A percentile compares a stretch with the other conserved stretches of the same genome.
These are phyloP conservation scores for Axinella damicornis DNA, from an alignment of 37 sponge, comb jelly and placozoan species.

Conservation along the genomic window DNA sequence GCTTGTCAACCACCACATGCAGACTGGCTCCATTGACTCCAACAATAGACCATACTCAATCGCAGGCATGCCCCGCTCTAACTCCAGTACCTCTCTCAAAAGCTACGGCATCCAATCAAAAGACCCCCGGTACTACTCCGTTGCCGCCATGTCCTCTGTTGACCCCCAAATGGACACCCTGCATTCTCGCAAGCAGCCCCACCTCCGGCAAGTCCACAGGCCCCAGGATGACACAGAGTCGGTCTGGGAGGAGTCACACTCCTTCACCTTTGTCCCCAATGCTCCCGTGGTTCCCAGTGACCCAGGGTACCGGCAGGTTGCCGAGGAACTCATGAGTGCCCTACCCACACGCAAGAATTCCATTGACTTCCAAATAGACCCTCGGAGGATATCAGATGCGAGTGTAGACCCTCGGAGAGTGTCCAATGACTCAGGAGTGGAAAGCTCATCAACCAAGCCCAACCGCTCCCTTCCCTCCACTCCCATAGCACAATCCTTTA, in stretches of 20 bases:
- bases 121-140: conserved; percentile 55
- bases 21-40: conserved; percentile 44
- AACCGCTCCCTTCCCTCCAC: conserved; percentile 63
- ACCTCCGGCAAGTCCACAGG: neutral
- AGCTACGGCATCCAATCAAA: conserved; percentile 32
- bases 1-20: conserved; percentile 24
- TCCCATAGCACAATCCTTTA: conserved; percentile 47
- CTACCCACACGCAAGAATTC: conserved; percentile 55
- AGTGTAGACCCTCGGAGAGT: conserved; percentile 38
- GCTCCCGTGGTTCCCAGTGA: conserved; percentile 71
- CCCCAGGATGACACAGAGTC: conserved; percentile 37
- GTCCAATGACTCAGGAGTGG: conserved; percentile 58
- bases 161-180: conserved; percentile 11
- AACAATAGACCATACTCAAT: conserved; percentile 30
- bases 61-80: conserved; percentile 46
- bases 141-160: conserved; percentile 24
- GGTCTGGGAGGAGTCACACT: conserved; percentile 66
- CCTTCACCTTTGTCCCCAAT: conserved; percentile 44
- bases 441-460: neutral
- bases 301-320: conserved; percentile 77
- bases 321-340: conserved; percentile 77
- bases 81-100: conserved; percentile 56
- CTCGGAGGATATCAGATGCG: conserved; percentile 57
- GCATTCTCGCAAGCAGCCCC: neutral
- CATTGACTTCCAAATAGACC: conserved; percentile 11